Evolutionary conservation across 2,113 vertebrate species (phyloP).

Genomic region (Microtus montanus): DNA sequence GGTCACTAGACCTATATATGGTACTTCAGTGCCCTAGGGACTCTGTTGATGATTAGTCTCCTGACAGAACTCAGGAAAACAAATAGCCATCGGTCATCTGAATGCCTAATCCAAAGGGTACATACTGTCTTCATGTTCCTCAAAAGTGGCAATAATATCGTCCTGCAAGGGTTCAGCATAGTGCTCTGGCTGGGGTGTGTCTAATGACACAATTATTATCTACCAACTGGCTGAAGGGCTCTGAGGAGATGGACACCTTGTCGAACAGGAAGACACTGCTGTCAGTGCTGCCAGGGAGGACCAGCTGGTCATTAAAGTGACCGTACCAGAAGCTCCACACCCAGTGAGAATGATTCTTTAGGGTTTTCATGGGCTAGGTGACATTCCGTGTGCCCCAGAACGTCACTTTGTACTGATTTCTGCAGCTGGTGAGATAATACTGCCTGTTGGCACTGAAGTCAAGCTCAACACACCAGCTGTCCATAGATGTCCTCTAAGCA

Average conservation of each 20-base stretch:
- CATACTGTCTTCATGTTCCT: constrained; percentile 98
- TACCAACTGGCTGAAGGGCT: too few species aligned
- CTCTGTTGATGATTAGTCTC: constrained; percentile 96
- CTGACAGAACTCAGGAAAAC: constrained; percentile 98
- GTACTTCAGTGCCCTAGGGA: constrained; percentile 96
- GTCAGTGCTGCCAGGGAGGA: not conserved
- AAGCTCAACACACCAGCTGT: not conserved
- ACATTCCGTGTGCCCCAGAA: not conserved
- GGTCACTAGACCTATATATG: constrained; percentile 85
- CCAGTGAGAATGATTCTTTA: not conserved
- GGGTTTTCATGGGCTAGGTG: not conserved
- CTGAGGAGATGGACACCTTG: not conserved
- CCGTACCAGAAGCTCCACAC: not conserved
- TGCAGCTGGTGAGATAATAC: not conserved
- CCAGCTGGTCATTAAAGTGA: not conserved
- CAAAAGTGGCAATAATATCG: constrained; percentile 96
- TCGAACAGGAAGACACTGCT: not conserved
- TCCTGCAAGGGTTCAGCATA: constrained; percentile 90
- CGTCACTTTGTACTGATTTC: not conserved
- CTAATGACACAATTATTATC: not conserved
- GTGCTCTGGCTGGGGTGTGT: not conserved
- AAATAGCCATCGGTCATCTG: constrained; percentile 97
- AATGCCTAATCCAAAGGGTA: constrained; percentile 97
- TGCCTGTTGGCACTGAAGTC: not conserved
- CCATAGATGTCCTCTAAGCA: not conserved